Evolutionary conservation across 2,113 vertebrate species (phyloP), one percentile per base, ranked within the genome.

Genomic region (Hydropotes inermis): DNA sequence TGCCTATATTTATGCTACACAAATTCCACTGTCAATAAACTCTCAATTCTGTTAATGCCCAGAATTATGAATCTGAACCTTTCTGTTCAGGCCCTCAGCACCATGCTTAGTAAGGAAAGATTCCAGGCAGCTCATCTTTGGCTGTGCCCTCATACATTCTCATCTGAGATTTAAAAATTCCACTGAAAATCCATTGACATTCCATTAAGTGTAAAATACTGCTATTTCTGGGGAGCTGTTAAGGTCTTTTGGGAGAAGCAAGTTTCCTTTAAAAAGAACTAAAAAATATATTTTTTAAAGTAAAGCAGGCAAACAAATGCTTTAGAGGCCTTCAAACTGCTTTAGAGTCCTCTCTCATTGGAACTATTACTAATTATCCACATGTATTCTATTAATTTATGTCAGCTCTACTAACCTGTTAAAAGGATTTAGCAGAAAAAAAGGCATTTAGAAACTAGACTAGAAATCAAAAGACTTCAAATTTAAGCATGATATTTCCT

Each of bases 211-310:
- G 4, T 87, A 55, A 94, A 16, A 21, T 96, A 79, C 30, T 86
- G 23, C 11, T 58, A 6, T 94, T 79, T 85, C 94, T 87, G 9
- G 9, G 15, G 10, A 54, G 21, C 45, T 70, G 33, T 45, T 55
- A 78, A 60, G 70, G 55, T 28, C 7, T 33, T 54, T 92, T 83
- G 47, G 21, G 25, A 95, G 67, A 94, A 83, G 30, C n/a, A 95
- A 94, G 70, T 58, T 81, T 92, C n/a, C 81, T 74, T 94, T 64
- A 50, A 47, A 92, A 92, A 76, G 15, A 95, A 95, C 67, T 19
- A 9, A 58, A 45, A 43, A 27, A 27, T 76, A 43, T 74, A 74
- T 74, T 43, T 39, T 70, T 70, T 39, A 13, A 43, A 25, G 81
- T 87, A 96, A 95, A 92, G 28, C 70, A 83, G 87, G 28, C 7